Evolutionary conservation across 2,797 vertebrate genomes (phyloP).

Genomic region (Ibycter americanus): DNA sequence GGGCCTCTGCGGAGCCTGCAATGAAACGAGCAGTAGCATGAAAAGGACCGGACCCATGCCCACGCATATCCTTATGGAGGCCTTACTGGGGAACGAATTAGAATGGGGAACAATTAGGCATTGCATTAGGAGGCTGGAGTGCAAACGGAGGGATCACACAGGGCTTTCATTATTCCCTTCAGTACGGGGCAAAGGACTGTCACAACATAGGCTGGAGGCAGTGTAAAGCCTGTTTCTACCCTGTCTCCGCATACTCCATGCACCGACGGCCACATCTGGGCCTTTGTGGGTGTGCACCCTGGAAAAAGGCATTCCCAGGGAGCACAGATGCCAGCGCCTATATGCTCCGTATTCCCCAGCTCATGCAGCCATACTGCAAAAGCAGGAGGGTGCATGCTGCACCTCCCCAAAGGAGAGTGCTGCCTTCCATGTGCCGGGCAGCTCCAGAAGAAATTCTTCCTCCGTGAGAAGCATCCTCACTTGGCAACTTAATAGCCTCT

Average conservation of each 20-base stretch:
- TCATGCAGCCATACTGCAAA: not conserved
- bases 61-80: fast-evolving
- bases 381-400: not conserved
- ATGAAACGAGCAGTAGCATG: not conserved
- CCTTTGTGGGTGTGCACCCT: fast-evolving
- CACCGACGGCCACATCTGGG: not conserved
- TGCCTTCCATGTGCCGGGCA: not conserved
- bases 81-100: not conserved
- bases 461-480: not conserved
- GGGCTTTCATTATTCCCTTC: not conserved
- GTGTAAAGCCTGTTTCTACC: not conserved
- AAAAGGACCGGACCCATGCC: not conserved
- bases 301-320: not conserved
- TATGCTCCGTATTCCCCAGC: not conserved
- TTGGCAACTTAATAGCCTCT: not conserved
- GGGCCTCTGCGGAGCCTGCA: fast-evolving
- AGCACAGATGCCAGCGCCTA: fast-evolving
- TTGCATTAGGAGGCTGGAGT: not conserved
- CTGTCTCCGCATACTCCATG: not conserved
- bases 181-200: not conserved
- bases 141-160: not conserved
- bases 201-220: not conserved
- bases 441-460: not conserved
- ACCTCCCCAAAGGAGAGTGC: not conserved
- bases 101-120: not conserved